phyloP scores from a whole-genome alignment of 1,140 invertebrate genomes.

The Pogonomyrmex barbatus region DNA sequence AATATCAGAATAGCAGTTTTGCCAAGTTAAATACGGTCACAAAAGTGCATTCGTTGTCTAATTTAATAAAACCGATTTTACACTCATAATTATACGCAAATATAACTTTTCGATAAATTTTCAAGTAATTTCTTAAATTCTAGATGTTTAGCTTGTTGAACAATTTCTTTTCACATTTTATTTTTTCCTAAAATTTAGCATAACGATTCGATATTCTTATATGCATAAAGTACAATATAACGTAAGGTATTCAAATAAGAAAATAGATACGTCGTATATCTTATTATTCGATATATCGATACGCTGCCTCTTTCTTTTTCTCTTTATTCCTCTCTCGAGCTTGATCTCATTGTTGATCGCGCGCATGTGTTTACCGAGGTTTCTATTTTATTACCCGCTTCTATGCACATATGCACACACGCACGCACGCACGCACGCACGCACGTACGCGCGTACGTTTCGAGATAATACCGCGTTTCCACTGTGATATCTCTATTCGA shows the following conservation, averaged over 20 bases:
- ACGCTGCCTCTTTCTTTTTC: slow-evolving; percentile 1
- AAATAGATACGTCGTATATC: background rate
- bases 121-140: background rate
- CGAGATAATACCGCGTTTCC: slow-evolving; percentile 29
- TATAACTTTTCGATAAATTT: background rate
- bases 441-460: too few species aligned
- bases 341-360: slow-evolving; percentile 37
- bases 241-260: slow-evolving; percentile 12
- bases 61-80: background rate
- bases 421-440: too few species aligned
- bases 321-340: background rate
- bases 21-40: background rate
- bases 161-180: background rate
- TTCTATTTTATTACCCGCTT: slow-evolving; percentile 41
- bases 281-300: background rate
- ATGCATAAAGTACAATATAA: background rate
- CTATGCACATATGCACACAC: background rate
- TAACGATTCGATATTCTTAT: background rate
- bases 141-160: too few species aligned
- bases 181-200: background rate
- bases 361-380: background rate
- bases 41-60: background rate
- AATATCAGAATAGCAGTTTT: background rate
- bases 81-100: background rate
- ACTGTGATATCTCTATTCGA: slow-evolving; percentile 31